A percentile compares a stretch with the other conserved stretches of the same genome.
phyloP scores from a whole-genome alignment of 23 tunicate genomes.

The Diplosoma virens region DNA sequence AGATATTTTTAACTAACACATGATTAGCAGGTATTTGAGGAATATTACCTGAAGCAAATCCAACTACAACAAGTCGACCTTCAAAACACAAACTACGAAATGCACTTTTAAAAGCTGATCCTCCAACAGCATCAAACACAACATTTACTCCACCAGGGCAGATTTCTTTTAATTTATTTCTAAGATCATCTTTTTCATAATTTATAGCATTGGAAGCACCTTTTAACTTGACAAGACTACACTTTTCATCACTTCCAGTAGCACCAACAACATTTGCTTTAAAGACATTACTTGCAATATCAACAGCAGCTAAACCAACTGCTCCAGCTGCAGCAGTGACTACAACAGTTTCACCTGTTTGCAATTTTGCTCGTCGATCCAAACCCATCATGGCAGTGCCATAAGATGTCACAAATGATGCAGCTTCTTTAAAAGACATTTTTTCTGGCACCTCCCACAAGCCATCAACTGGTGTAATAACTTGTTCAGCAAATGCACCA shows the following conservation, averaged over 20 bases:
- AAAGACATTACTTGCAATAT: slow-evolving; percentile 65
- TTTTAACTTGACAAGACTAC: slow-evolving; percentile 36
- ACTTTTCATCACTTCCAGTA: slow-evolving; percentile 82
- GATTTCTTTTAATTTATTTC: slow-evolving; percentile 45
- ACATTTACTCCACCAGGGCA: slow-evolving; percentile 69
- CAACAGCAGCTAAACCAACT: slow-evolving; percentile 86
- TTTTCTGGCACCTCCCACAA: slow-evolving; percentile 76
- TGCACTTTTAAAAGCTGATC: slow-evolving; percentile 76
- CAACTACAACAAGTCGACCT: slow-evolving; percentile 75
- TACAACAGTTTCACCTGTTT: slow-evolving; percentile 50
- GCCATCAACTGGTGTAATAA: slow-evolving; percentile 38
- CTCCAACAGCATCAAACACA: slow-evolving; percentile 95
- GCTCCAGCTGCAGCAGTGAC: slow-evolving; percentile 98
- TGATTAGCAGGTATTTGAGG: slow-evolving; percentile 86
- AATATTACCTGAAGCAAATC: slow-evolving; percentile 84
- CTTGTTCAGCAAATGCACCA: slow-evolving; percentile 86
- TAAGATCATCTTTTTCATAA: slow-evolving; percentile 69
- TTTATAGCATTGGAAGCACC: slow-evolving; percentile 72
- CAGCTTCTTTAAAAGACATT: slow-evolving; percentile 76
- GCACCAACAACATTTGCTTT: slow-evolving; percentile 69
- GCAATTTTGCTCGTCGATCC: slow-evolving; percentile 37
- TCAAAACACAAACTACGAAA: slow-evolving; percentile 75
- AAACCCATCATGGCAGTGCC: slow-evolving; percentile 83
- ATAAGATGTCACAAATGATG: slow-evolving; percentile 74
- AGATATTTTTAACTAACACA: slow-evolving; percentile 76